A percentile compares a stretch with the other conserved stretches of the same genome.
Conservation (phyloP, 1,140 invertebrate species). For the Teleopsis dalmanni region DNA sequence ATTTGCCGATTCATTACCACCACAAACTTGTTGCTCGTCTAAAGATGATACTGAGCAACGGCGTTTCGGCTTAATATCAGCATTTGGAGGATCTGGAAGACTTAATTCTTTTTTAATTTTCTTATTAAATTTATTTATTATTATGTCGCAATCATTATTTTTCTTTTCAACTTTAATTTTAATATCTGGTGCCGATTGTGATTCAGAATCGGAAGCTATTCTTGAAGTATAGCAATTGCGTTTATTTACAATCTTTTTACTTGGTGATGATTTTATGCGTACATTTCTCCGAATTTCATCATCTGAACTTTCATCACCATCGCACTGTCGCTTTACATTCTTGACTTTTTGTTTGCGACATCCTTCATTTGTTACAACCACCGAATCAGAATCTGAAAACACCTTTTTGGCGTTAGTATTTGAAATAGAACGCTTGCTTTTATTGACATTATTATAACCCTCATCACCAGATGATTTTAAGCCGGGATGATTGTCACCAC, state of each 20-base stretch:
- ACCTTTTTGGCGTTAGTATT: constrained; percentile 21
- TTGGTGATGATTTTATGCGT: constrained; percentile 17
- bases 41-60: constrained; percentile 15
- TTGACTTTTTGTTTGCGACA: constrained; percentile 24
- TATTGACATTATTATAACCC: background rate
- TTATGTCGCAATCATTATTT: constrained; percentile 11
- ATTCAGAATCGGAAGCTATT: constrained; percentile 53
- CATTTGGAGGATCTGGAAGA: constrained; percentile 11
- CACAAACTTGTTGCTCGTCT: constrained; percentile 20
- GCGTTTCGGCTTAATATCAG: constrained; percentile 2
- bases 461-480: constrained; percentile 22
- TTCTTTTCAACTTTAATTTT: constrained; percentile 21
- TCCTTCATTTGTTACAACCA: constrained; percentile 11
- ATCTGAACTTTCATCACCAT: constrained; percentile 41
- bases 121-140: constrained; percentile 25
- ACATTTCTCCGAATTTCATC: constrained; percentile 32
- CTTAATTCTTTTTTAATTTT: constrained; percentile 44
- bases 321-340: constrained; percentile 32
- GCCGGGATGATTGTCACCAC: constrained; percentile 16
- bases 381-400: constrained; percentile 32
- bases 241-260: constrained; percentile 45
- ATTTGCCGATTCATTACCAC: constrained; percentile 21
- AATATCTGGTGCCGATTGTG: constrained; percentile 40
- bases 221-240: constrained; percentile 50
- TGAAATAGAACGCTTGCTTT: constrained; percentile 11